Evolutionary conservation across 2,888 invertebrate species (phyloP).

Genomic region (Lasioglossum oenotherae): DNA sequence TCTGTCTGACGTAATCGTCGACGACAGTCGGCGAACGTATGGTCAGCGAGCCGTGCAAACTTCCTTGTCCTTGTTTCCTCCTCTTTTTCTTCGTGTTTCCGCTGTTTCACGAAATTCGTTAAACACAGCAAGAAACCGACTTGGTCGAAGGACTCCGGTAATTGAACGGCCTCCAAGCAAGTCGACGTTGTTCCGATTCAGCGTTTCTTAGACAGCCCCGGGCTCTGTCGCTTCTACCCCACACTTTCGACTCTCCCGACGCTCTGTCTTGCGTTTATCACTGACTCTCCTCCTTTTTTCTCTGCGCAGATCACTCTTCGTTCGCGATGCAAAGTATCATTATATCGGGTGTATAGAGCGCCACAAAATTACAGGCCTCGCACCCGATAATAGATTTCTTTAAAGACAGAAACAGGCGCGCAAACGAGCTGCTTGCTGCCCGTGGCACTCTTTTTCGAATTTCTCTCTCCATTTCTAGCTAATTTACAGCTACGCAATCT

Average conservation of each 20-base stretch:
- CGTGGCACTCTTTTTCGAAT: background rate
- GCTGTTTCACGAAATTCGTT: constrained; percentile 30
- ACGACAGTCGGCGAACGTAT: constrained; percentile 61
- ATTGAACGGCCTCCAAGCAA: constrained; percentile 26
- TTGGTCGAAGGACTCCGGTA: constrained; percentile 26
- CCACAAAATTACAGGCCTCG: background rate
- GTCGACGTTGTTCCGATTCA: constrained; percentile 22
- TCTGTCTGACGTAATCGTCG: constrained; percentile 63
- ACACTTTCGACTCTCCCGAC: constrained; percentile 3
- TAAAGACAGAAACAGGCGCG: background rate
- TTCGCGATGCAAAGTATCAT: constrained; percentile 10
- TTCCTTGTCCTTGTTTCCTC: constrained; percentile 20
- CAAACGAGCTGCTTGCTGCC: background rate
- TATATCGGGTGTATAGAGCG: constrained; percentile 1
- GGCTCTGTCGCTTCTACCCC: constrained; percentile 13
- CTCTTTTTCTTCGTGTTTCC: constrained; percentile 30
- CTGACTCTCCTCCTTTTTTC: background rate
- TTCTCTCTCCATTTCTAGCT: background rate
- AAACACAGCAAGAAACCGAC: constrained; percentile 28
- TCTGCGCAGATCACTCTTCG: constrained; percentile 17
- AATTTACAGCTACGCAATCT: background rate
- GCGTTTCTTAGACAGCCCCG: background rate
- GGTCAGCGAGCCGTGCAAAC: constrained; percentile 33
- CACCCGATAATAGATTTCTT: background rate
- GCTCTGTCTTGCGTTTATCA: constrained; percentile 8